These are phyloP conservation scores for Promerops cafer DNA, from an alignment of 2,113 vertebrate genomes.

Conservation along the genomic window DNA sequence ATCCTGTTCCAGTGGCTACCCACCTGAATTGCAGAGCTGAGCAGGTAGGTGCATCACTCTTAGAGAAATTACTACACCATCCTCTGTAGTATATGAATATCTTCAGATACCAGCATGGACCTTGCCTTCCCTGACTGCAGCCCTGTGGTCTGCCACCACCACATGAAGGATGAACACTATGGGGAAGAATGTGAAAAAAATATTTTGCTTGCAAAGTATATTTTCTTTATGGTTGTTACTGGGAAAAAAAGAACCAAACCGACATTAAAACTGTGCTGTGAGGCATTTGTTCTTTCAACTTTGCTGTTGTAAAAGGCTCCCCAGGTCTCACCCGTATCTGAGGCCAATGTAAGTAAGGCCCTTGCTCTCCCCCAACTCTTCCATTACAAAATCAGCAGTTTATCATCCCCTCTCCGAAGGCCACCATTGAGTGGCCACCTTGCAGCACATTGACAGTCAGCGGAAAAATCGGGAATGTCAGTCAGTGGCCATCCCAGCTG, in stretches of 20 bases:
- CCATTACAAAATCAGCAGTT: not conserved
- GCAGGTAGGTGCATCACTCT: not conserved
- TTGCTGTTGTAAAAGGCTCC: constrained; percentile 8
- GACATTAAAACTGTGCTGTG: not conserved
- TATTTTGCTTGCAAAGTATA: constrained; percentile 10
- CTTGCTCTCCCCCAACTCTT: not conserved
- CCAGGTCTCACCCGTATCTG: not conserved
- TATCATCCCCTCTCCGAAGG: not conserved
- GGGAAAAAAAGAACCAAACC: not conserved
- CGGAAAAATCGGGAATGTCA: not conserved
- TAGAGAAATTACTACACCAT: not conserved
- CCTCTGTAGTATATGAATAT: not conserved
- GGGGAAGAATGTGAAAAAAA: constrained; percentile 9
- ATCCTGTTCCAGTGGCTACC: not conserved
- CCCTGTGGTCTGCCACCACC: not conserved
- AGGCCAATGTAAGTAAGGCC: constrained; percentile 26
- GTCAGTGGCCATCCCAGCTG: not conserved
- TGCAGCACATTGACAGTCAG: not conserved
- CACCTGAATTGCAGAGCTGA: not conserved
- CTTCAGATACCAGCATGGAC: not conserved
- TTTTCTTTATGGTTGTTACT: constrained; percentile 11
- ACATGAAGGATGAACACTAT: not conserved
- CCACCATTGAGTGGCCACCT: not conserved
- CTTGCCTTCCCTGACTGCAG: not conserved
- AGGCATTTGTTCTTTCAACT: not conserved